phyloP scores from a whole-genome alignment of 2,113 vertebrate genomes.

The Notechis scutatus region DNA sequence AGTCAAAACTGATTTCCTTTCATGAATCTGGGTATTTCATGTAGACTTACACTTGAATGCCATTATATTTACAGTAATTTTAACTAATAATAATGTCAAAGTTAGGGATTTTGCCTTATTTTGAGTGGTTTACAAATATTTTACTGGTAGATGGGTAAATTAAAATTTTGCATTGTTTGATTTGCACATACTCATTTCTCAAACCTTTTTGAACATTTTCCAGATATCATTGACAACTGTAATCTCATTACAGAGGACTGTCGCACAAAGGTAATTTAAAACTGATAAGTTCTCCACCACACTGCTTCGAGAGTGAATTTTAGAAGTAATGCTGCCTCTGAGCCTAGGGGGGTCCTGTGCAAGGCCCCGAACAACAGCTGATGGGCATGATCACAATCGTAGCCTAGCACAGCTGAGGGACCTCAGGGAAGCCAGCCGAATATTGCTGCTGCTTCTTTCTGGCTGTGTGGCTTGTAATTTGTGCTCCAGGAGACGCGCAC shows the following conservation, averaged over 20 bases:
- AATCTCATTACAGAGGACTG: constrained; percentile 91
- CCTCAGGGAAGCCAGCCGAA: too few species aligned
- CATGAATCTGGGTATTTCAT: background rate
- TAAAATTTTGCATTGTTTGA: background rate
- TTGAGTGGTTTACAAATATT: background rate
- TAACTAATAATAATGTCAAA: background rate
- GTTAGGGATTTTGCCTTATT: background rate
- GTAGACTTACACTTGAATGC: background rate
- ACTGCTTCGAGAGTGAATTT: too few species aligned
- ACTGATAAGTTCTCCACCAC: background rate
- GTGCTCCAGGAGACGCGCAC: too few species aligned
- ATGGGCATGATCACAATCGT: too few species aligned
- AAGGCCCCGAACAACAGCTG: too few species aligned
- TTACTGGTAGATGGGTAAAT: background rate
- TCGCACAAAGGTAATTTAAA: constrained; percentile 78
- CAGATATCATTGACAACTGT: constrained; percentile 94
- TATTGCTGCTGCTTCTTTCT: too few species aligned
- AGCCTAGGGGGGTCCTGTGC: too few species aligned
- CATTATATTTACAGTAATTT: background rate
- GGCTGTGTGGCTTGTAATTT: too few species aligned
- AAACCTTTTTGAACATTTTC: constrained; percentile 20
- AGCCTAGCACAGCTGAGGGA: too few species aligned
- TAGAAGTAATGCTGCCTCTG: too few species aligned
- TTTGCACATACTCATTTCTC: constrained; percentile 18
- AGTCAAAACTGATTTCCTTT: background rate